Percentiles rank a stretch among this genome's conserved stretches.
phyloP scores from a whole-genome alignment of 2,888 invertebrate species.

The Agapostemon virescens region DNA sequence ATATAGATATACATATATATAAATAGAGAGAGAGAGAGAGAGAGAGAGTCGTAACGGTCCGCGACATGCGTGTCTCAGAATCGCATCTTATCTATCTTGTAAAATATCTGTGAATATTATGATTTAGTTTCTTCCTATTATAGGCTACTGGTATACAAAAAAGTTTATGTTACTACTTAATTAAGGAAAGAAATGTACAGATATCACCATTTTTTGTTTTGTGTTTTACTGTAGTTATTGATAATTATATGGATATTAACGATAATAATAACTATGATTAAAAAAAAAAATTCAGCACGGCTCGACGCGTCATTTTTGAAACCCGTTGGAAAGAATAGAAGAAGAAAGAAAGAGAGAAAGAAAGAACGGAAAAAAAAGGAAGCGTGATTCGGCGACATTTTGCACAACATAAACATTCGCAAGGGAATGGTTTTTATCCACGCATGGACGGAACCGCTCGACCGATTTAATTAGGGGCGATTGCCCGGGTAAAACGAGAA shows the following conservation, averaged over 20 bases:
- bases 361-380: neutral
- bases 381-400: neutral
- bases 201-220: constrained; percentile 80
- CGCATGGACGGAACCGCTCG: neutral
- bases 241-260: constrained; percentile 81
- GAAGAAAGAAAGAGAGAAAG: neutral
- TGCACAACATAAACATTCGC: neutral
- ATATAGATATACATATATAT: constrained; percentile 29
- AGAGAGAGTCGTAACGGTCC: constrained; percentile 26
- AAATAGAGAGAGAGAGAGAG: neutral
- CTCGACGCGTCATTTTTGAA: constrained; percentile 56
- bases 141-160: constrained; percentile 79
- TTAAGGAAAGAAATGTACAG: constrained; percentile 79
- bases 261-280: constrained; percentile 81
- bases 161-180: constrained; percentile 79
- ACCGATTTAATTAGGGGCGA: neutral
- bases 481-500: too few species aligned
- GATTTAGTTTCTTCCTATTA: constrained; percentile 80
- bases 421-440: constrained; percentile 6
- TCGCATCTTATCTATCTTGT: constrained; percentile 77
- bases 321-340: constrained; percentile 34
- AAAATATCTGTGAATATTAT: constrained; percentile 81
- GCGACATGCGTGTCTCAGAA: constrained; percentile 73
- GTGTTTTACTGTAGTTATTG: constrained; percentile 81
- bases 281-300: constrained; percentile 72